phyloP scores from a whole-genome alignment of 2,797 vertebrate genomes.

The Megalops cyprinoides region DNA sequence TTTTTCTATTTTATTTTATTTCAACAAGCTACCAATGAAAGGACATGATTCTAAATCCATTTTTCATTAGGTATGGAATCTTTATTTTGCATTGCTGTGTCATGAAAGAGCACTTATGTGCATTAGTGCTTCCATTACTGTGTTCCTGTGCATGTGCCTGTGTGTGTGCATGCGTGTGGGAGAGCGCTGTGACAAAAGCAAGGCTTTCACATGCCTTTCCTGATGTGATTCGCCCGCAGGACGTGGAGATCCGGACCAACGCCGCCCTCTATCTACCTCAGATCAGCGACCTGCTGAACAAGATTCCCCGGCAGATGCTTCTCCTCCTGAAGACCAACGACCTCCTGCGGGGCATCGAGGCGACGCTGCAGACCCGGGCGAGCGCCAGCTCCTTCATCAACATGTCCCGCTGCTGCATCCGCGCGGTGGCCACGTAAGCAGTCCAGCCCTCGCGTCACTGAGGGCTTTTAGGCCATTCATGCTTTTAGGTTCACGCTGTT shows the following conservation, averaged over 20 bases:
- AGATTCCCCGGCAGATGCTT: conserved; percentile 91
- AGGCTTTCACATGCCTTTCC: neutral
- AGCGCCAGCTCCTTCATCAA: conserved; percentile 91
- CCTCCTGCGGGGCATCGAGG: conserved; percentile 90
- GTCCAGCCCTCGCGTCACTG: neutral
- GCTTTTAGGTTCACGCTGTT: too few species aligned
- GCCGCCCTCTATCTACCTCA: conserved; percentile 88
- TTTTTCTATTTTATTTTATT: neutral
- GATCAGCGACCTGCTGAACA: conserved; percentile 90
- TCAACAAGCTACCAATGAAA: neutral
- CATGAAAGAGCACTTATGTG: neutral
- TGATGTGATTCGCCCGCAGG: conserved; percentile 66
- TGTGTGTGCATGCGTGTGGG: neutral
- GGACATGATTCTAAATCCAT: neutral
- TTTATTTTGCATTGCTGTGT: neutral
- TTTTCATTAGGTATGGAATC: neutral
- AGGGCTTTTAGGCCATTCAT: too few species aligned
- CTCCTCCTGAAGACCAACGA: conserved; percentile 97
- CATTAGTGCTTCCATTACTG: neutral
- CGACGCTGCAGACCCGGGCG: conserved; percentile 82
- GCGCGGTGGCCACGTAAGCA: conserved; percentile 81
- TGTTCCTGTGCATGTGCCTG: neutral
- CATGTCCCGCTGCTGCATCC: conserved; percentile 94
- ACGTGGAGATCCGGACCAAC: conserved; percentile 84
- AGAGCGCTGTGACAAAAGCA: neutral